These are phyloP conservation scores for Gymnobelideus leadbeateri DNA, from an alignment of 2,113 vertebrate genomes.

Conservation along the genomic window DNA sequence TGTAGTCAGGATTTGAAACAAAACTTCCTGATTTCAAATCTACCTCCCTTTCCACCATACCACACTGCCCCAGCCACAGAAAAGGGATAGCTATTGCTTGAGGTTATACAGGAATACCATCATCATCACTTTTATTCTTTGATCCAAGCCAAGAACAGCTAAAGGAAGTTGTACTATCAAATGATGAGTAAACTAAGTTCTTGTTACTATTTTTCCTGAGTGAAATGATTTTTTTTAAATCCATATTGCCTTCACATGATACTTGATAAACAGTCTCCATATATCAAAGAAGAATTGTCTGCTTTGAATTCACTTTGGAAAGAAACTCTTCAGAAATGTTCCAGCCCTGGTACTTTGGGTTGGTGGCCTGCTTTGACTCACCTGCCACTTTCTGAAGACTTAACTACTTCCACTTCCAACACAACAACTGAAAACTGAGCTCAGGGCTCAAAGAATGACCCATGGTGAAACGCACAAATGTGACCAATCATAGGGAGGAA, in stretches of 20 bases:
- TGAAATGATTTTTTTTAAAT: not conserved
- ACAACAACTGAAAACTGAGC: conserved; percentile 41
- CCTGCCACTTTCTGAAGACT: conserved; percentile 49
- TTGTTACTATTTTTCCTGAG: not conserved
- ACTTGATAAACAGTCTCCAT: not conserved
- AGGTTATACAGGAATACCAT: not conserved
- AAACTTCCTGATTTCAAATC: not conserved
- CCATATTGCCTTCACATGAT: not conserved
- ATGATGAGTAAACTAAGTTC: not conserved
- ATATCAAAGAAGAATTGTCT: not conserved
- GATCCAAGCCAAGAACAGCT: not conserved
- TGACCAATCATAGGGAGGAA: not conserved
- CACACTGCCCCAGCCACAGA: not conserved
- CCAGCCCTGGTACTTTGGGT: conserved; percentile 43
- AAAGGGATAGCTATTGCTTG: not conserved
- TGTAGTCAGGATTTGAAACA: not conserved
- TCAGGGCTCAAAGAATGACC: conserved; percentile 28
- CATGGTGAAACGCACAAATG: conserved; percentile 53
- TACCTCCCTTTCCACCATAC: not conserved
- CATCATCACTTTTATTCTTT: not conserved
- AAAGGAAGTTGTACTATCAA: not conserved
- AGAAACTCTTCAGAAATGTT: conserved; percentile 32
- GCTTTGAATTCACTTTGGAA: conserved; percentile 40
- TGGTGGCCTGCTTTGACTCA: conserved; percentile 34
- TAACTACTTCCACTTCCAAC: not conserved